Evolutionary conservation across 2,113 vertebrate species (phyloP), one percentile per base, ranked within the genome.

Genomic region (Psilopogon haemacephalus): DNA sequence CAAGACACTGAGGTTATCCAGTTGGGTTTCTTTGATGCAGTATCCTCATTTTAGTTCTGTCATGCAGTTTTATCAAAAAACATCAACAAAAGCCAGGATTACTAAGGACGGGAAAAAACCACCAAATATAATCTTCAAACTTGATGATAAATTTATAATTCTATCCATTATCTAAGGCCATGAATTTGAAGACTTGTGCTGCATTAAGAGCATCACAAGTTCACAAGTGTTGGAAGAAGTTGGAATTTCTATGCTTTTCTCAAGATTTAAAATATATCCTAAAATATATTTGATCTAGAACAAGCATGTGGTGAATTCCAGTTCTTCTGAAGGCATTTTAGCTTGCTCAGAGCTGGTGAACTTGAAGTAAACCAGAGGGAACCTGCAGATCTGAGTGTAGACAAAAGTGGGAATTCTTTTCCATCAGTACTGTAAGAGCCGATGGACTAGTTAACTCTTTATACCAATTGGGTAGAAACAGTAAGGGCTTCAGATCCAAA

Each of bases 401-500:
- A 32, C n/a, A 30, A 33, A 50, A 14, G 30, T 2, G 3, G 13
- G 18, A 14, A 0, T 7, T 90, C 30, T 7, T 33, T 79, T 19
- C 6, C 6, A 0, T 60, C 9, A 9, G 50, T 60, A 30, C 2
- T 60, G 0, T 0, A 27, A 56, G 3, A 74, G 15, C 33, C 81
- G 16, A 2, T 60, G 5, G 1, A 40, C 8, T 40, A 15, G 9
- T 74, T 63, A 20, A 3, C 4, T 50, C 74, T 84, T 38, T 55
- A 2, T 80, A 6, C 77, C 33, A 19, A 4, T 37, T 84, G 48
- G 5, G 3, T 60, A 48, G 52, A 58, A 76, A 48, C 10, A 5
- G 4, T 3, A 35, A 68, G 46, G 9, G 8, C 9, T 88, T 90
- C 21, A n/a, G 38, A 21, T 86, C 15, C 6, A 30, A 52, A 27